Percentiles rank a stretch among this genome's conserved stretches.
Evolutionary conservation across 2,113 vertebrate genomes (phyloP).

Genomic region (Cercopithecus mona): DNA sequence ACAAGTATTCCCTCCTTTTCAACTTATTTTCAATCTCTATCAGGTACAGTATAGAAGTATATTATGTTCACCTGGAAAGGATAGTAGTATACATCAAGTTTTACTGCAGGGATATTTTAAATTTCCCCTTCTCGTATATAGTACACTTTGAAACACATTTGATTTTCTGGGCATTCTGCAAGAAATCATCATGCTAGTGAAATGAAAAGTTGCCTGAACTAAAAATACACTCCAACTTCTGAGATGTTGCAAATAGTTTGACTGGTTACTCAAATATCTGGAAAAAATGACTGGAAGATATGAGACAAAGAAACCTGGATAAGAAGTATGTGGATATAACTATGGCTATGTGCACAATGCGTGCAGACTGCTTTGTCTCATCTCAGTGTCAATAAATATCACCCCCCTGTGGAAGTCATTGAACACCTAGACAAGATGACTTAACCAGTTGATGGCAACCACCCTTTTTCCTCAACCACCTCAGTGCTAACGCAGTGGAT

Average conservation of each 20-base stretch:
- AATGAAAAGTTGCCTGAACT: not conserved
- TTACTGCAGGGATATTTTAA: not conserved
- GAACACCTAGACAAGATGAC: not conserved
- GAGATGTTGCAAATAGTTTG: not conserved
- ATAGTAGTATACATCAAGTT: not conserved
- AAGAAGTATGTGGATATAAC: not conserved
- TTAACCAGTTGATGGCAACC: not conserved
- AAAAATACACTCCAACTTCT: not conserved
- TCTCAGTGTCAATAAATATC: not conserved
- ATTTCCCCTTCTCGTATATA: not conserved
- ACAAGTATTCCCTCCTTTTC: not conserved
- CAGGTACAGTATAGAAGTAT: not conserved
- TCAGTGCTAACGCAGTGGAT: not conserved
- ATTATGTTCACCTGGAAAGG: not conserved
- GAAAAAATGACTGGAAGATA: not conserved
- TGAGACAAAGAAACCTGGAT: not conserved
- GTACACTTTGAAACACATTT: not conserved
- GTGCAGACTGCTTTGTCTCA: not conserved
- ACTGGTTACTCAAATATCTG: not conserved
- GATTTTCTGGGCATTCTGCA: not conserved
- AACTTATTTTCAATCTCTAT: not conserved
- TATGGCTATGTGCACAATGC: not conserved
- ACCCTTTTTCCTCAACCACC: not conserved
- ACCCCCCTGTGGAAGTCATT: not conserved
- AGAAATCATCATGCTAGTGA: not conserved